Conservation (phyloP, 2,113 vertebrate species). For the Corythaeola cristata region DNA sequence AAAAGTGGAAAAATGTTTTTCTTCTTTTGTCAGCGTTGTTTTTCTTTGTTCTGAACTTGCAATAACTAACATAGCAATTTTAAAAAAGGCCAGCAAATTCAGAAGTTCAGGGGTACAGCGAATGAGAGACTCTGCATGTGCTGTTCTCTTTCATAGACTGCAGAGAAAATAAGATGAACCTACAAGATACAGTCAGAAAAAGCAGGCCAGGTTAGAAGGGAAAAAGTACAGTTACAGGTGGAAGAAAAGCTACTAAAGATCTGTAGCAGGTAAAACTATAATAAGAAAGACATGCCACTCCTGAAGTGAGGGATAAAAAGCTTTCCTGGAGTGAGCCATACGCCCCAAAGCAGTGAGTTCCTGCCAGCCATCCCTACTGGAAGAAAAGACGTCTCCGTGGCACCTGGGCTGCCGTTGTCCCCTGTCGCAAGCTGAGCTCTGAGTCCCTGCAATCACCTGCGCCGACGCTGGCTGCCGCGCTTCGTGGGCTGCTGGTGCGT, state of each 20-base stretch:
- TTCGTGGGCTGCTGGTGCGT: not conserved
- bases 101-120: not conserved
- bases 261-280: not conserved
- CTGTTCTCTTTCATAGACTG: not conserved
- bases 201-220: not conserved
- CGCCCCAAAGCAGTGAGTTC: not conserved
- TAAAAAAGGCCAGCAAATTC: not conserved
- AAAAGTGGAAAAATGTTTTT: conserved; percentile 1
- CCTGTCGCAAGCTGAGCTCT: not conserved
- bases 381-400: not conserved
- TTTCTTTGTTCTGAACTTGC: not conserved
- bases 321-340: not conserved
- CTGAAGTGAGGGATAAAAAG: not conserved
- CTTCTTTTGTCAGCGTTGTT: not conserved
- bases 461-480: accelerated
- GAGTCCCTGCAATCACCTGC: not conserved
- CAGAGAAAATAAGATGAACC: not conserved
- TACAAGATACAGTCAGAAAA: not conserved
- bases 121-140: not conserved
- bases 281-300: not conserved
- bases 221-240: not conserved
- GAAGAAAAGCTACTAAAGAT: not conserved
- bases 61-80: not conserved
- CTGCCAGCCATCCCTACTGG: too few species aligned
- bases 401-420: accelerated